Conservation (phyloP, 2,797 vertebrate species). For the Xerus rutilus region DNA sequence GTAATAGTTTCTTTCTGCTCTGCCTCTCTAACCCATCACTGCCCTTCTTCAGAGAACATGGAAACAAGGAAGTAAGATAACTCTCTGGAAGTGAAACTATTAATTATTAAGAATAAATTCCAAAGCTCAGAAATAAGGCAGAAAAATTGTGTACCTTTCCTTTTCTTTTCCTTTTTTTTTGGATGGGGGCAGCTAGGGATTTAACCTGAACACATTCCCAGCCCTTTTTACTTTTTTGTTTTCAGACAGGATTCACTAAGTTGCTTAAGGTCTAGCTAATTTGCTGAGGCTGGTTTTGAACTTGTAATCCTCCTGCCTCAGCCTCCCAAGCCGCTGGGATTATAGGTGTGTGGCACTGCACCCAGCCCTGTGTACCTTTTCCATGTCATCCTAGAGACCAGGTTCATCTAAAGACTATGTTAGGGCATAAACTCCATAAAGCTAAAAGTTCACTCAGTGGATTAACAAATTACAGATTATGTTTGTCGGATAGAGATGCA, state of each 20-base stretch:
- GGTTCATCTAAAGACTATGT: background rate
- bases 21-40: background rate
- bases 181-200: no score
- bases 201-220: no score
- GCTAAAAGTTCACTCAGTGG: background rate
- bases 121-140: constrained; percentile 35
- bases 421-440: background rate
- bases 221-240: no score
- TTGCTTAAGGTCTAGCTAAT: no score
- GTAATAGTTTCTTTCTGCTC: background rate
- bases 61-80: background rate
- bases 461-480: background rate
- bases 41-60: background rate
- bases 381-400: background rate
- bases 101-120: background rate
- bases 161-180: no score
- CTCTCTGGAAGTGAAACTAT: constrained; percentile 15
- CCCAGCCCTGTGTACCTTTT: background rate
- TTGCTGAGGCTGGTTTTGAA: no score
- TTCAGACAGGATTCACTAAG: no score
- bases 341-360: no score
- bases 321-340: no score
- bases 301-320: no score
- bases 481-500: constrained; percentile 43
- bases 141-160: background rate